Evolutionary conservation across 2,888 invertebrate species (phyloP).

Genomic region (Meteorus cinctellus): DNA sequence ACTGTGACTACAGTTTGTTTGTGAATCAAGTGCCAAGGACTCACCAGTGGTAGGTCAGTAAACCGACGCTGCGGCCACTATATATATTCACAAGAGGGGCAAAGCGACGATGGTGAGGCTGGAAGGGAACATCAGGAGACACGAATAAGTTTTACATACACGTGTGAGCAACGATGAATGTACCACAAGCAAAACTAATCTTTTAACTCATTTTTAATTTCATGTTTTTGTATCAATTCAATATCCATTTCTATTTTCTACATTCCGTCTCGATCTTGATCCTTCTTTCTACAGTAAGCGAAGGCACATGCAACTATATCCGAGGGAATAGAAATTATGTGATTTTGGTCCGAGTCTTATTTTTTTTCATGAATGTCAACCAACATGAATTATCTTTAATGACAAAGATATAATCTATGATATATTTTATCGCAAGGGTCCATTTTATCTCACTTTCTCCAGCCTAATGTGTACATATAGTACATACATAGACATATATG

Average conservation of each 20-base stretch:
- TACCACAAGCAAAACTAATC: conserved; percentile 12
- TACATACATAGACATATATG: conserved; percentile 4
- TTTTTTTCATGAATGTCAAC: too few species aligned
- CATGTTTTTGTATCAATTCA: neutral
- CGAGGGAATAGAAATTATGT: too few species aligned
- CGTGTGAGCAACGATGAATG: conserved; percentile 43
- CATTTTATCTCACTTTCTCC: neutral
- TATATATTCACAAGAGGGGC: conserved; percentile 22
- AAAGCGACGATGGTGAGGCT: conserved; percentile 29
- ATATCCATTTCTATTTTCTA: neutral
- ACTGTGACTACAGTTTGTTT: conserved; percentile 33
- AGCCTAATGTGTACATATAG: neutral
- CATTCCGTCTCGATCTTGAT: neutral
- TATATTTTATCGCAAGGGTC: neutral
- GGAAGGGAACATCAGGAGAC: conserved; percentile 15
- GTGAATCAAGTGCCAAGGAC: conserved; percentile 54
- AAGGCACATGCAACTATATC: neutral
- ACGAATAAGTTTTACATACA: conserved; percentile 8
- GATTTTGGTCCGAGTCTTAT: too few species aligned
- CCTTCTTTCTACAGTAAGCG: neutral
- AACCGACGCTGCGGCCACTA: conserved; percentile 44
- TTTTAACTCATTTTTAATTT: neutral
- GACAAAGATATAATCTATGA: neutral
- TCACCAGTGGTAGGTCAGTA: conserved; percentile 62
- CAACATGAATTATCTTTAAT: neutral